Conservation (phyloP, 2,797 vertebrate species). For the Phoebastria nigripes region DNA sequence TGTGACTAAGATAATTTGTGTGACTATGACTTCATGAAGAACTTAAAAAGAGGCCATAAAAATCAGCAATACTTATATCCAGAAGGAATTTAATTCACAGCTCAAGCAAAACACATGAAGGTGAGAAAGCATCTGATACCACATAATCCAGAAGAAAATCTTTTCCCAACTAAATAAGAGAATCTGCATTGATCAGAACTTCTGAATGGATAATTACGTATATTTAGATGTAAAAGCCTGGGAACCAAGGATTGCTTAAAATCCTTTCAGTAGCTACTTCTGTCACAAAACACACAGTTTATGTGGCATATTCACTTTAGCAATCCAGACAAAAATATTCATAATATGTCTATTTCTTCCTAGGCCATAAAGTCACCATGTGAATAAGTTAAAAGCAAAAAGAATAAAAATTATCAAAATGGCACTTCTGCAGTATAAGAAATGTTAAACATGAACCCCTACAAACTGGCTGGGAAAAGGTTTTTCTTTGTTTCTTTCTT, state of each 20-base stretch:
- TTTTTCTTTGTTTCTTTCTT: not conserved
- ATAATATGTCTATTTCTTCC: not conserved
- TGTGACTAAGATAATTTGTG: constrained; percentile 32
- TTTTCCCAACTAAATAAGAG: not conserved
- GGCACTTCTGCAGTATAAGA: not conserved
- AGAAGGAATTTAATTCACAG: constrained; percentile 35
- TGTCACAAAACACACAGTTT: not conserved
- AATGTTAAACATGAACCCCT: not conserved
- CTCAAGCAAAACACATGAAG: not conserved
- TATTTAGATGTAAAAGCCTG: not conserved
- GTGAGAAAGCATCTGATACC: not conserved
- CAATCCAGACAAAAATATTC: not conserved
- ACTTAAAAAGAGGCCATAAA: not conserved
- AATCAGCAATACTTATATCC: not conserved
- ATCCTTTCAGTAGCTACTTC: not conserved
- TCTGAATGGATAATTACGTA: not conserved
- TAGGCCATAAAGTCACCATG: not conserved
- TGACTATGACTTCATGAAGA: constrained; percentile 25
- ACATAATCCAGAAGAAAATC: not conserved
- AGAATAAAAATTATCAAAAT: not conserved
- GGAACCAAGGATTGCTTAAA: not conserved
- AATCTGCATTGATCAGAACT: not conserved
- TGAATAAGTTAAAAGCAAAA: not conserved
- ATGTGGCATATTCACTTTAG: not conserved
- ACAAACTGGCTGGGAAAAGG: not conserved